Evolutionary conservation across 2,888 invertebrate species (phyloP).

Genomic region (Mimachlamys varia): DNA sequence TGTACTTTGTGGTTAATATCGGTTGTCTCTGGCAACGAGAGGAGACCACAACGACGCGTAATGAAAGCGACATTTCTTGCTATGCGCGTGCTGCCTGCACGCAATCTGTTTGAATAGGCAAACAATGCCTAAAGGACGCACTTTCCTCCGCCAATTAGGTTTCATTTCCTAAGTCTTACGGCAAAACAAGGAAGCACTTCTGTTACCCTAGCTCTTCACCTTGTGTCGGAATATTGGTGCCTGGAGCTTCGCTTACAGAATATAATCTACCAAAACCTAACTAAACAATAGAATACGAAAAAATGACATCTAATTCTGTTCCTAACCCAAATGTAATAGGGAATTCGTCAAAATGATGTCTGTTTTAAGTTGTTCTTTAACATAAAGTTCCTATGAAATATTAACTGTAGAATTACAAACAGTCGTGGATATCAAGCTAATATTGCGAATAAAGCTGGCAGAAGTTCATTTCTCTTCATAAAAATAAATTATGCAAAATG

Average conservation of each 20-base stretch:
- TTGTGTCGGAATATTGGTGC: constrained; percentile 18
- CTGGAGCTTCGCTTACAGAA: neutral
- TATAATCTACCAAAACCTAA: neutral
- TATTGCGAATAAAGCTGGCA: no score
- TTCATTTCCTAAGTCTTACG: constrained; percentile 37
- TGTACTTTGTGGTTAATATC: constrained; percentile 14
- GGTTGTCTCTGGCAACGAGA: constrained; percentile 32
- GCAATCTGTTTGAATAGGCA: constrained; percentile 38
- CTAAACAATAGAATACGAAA: neutral
- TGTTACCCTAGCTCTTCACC: neutral
- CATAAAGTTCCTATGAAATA: no score
- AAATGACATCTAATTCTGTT: neutral
- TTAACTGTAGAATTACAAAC: no score
- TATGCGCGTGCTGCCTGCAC: constrained; percentile 34
- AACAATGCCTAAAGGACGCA: constrained; percentile 36
- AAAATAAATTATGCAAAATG: no score
- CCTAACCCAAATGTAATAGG: neutral
- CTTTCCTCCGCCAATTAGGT: constrained; percentile 27
- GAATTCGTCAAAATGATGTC: neutral
- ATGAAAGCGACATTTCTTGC: constrained; percentile 40
- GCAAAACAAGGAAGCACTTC: neutral
- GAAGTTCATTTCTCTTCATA: no score
- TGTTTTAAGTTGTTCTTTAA: no score
- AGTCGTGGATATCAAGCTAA: no score
- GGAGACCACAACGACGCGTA: constrained; percentile 19